Percentiles rank a stretch among this genome's conserved stretches.
Evolutionary conservation across 1,140 invertebrate species (phyloP).

Genomic region (Bombus picipes): DNA sequence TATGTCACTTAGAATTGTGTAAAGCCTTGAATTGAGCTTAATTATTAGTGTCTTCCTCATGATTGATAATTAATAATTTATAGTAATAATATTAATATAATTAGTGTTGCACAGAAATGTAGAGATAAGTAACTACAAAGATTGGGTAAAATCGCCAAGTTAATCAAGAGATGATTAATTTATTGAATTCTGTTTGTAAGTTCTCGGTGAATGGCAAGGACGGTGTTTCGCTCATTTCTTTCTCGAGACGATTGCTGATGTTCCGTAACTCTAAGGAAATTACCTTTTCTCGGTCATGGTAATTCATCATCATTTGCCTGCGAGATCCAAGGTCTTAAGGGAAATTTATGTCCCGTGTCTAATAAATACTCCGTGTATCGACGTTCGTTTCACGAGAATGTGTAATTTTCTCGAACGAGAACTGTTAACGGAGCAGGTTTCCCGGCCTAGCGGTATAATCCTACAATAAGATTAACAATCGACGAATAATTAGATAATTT

Average conservation of each 20-base stretch:
- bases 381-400: background rate
- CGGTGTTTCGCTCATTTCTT: background rate
- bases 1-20: too few relatives aligned
- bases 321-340: slow-evolving; percentile 2
- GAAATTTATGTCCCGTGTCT: slow-evolving; percentile 16
- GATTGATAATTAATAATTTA: too few relatives aligned
- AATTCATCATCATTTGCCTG: slow-evolving; percentile 20
- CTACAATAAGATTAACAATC: slow-evolving; percentile 12
- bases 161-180: background rate
- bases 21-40: too few relatives aligned
- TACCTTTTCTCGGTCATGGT: background rate
- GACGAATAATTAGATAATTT: slow-evolving; percentile 8
- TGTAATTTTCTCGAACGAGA: slow-evolving; percentile 20
- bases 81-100: too few relatives aligned
- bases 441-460: slow-evolving; percentile 22
- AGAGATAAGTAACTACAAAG: background rate
- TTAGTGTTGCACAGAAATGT: too few relatives aligned
- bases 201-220: background rate
- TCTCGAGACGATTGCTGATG: background rate
- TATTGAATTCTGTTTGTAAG: background rate
- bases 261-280: background rate
- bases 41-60: too few relatives aligned
- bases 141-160: background rate
- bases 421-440: slow-evolving; percentile 30
- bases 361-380: slow-evolving; percentile 21